A percentile compares a stretch with the other conserved stretches of the same genome.
Evolutionary conservation across 2,888 invertebrate species (phyloP).

Genomic region (Eumacrocentrus americanus): DNA sequence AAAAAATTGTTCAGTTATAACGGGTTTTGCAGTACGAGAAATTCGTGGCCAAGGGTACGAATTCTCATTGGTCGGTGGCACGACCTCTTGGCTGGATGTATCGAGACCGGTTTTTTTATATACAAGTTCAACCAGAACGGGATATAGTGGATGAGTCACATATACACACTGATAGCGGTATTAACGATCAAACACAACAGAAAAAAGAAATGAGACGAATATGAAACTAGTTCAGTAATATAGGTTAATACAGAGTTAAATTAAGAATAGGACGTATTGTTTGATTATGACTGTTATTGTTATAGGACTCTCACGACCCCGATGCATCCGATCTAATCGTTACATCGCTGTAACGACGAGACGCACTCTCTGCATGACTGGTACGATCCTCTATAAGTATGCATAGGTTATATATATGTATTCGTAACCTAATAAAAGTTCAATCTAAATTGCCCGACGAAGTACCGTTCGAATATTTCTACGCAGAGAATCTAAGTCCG

Average conservation of each 20-base stretch:
- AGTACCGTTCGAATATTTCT: background rate
- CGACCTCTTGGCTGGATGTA: conserved; percentile 33
- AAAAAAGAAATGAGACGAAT: conserved; percentile 4
- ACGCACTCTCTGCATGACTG: too few relatives aligned
- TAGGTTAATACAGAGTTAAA: background rate
- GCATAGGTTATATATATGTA: too few relatives aligned
- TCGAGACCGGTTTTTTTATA: conserved; percentile 37
- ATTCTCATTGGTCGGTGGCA: conserved; percentile 21
- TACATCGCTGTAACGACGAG: too few relatives aligned
- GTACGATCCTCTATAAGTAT: background rate
- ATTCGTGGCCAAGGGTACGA: conserved; percentile 20
- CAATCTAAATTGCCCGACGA: background rate
- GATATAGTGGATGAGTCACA: conserved; percentile 11
- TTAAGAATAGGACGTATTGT: background rate
- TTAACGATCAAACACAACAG: background rate
- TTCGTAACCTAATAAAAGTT: background rate
- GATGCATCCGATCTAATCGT: background rate
- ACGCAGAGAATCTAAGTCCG: background rate
- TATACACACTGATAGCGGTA: conserved; percentile 24
- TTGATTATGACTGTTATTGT: too few relatives aligned
- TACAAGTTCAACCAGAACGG: background rate
- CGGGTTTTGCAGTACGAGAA: conserved; percentile 9
- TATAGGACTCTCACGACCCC: too few relatives aligned
- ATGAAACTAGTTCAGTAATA: background rate
- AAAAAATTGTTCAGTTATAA: conserved; percentile 2